Percentiles rank a stretch among this genome's conserved stretches.
These are phyloP conservation scores for Lophochroa leadbeateri DNA, from an alignment of 2,113 vertebrate species.

Conservation along the genomic window DNA sequence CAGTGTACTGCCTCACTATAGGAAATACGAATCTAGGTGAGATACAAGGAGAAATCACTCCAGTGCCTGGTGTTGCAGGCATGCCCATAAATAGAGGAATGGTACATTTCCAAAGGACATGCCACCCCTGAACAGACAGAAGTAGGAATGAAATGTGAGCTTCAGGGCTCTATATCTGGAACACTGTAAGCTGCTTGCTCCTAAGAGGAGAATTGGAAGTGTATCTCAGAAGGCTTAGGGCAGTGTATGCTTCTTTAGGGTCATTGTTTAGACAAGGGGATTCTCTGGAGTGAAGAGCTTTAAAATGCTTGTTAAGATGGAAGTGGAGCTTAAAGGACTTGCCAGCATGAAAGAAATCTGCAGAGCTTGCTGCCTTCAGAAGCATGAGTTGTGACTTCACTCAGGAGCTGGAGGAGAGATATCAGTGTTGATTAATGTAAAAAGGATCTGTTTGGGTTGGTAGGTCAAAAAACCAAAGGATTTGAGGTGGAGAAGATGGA, in stretches of 20 bases:
- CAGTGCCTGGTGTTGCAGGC: not conserved
- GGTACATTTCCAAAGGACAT: not conserved
- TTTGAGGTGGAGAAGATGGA: not conserved
- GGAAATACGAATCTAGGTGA: not conserved
- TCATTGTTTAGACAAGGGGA: not conserved
- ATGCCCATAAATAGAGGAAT: not conserved
- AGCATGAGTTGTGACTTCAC: not conserved
- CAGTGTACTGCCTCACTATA: not conserved
- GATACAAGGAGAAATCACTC: not conserved
- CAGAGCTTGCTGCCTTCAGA: not conserved
- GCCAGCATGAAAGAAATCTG: not conserved
- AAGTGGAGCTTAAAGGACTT: not conserved
- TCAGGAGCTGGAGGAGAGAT: not conserved
- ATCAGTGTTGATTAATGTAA: not conserved
- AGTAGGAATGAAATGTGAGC: not conserved
- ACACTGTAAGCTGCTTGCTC: not conserved
- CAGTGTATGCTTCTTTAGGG: not conserved
- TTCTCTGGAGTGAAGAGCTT: not conserved
- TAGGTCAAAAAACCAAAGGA: not conserved
- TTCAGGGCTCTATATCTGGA: not conserved
- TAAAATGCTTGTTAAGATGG: not conserved
- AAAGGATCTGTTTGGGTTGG: not conserved
- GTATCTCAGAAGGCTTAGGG: not conserved
- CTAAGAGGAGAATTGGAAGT: not conserved
- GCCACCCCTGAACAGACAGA: not conserved